Percentiles rank a stretch among this genome's conserved stretches.
Conservation (phyloP, 2,113 vertebrate genomes). For the Ceyx margarethae region DNA sequence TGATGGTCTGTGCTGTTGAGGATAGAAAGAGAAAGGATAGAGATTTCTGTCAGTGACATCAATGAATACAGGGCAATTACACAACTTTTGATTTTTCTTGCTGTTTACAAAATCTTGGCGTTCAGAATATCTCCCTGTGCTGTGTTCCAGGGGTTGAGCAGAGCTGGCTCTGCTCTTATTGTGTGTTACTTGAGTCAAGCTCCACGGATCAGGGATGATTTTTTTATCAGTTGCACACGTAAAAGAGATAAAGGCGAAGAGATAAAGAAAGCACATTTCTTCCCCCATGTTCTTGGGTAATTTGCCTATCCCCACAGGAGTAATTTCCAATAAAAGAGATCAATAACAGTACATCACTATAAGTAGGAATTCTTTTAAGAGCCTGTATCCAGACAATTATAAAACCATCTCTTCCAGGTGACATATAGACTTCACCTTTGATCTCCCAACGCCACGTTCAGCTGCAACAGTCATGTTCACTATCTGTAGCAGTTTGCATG, state of each 20-base stretch:
- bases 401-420: background rate
- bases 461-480: slow-evolving; percentile 23
- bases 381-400: background rate
- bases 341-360: background rate
- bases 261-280: background rate
- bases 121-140: background rate
- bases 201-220: background rate
- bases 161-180: background rate
- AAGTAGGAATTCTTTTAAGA: slow-evolving; percentile 19
- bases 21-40: background rate
- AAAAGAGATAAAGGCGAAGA: slow-evolving; percentile 23
- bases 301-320: slow-evolving; percentile 22
- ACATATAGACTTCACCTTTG: slow-evolving; percentile 29
- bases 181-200: background rate
- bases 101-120: background rate
- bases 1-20: background rate
- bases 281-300: background rate
- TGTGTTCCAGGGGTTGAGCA: background rate
- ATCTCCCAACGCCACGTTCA: slow-evolving; percentile 53
- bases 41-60: background rate
- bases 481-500: slow-evolving; percentile 46
- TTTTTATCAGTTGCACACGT: slow-evolving; percentile 25
- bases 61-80: background rate
- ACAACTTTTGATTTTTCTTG: background rate
- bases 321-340: background rate